These are phyloP conservation scores for Drosophila albomicans DNA, from an alignment of 1,140 invertebrate species.

Conservation along the genomic window DNA sequence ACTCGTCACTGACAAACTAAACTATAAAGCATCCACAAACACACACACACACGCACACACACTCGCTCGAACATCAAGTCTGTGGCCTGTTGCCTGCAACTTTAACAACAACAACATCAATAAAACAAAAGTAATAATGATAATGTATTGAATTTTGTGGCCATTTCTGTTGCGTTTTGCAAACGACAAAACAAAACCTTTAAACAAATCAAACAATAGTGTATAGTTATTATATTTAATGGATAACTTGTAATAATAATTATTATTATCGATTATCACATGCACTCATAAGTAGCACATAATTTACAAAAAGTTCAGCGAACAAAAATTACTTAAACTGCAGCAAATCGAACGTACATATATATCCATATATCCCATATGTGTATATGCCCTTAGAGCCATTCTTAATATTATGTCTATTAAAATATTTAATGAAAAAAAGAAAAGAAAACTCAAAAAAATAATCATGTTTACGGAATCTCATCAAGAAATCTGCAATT, in stretches of 20 bases:
- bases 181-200: constrained; percentile 54
- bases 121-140: constrained; percentile 10
- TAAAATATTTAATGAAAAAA: constrained; percentile 11
- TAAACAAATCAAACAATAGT: constrained; percentile 63
- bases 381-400: constrained; percentile 47
- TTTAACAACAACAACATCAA: not conserved
- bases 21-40: constrained; percentile 26
- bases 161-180: constrained; percentile 71
- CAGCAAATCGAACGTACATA: constrained; percentile 23
- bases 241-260: constrained; percentile 4
- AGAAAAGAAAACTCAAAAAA: constrained; percentile 4
- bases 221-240: constrained; percentile 48
- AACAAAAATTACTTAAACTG: constrained; percentile 54
- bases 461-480: constrained; percentile 66
- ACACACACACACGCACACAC: constrained; percentile 17
- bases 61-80: constrained; percentile 3
- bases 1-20: constrained; percentile 37
- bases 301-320: constrained; percentile 45
- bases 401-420: constrained; percentile 22
- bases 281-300: constrained; percentile 31
- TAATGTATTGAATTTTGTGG: constrained; percentile 74
- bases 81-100: constrained; percentile 36
- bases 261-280: constrained; percentile 12
- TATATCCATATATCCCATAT: constrained; percentile 26
- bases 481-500: constrained; percentile 64